Percentiles rank a stretch among this genome's conserved stretches.
phyloP scores from a whole-genome alignment of 2,888 invertebrate species.

The Conops quadrifasciatus region DNA sequence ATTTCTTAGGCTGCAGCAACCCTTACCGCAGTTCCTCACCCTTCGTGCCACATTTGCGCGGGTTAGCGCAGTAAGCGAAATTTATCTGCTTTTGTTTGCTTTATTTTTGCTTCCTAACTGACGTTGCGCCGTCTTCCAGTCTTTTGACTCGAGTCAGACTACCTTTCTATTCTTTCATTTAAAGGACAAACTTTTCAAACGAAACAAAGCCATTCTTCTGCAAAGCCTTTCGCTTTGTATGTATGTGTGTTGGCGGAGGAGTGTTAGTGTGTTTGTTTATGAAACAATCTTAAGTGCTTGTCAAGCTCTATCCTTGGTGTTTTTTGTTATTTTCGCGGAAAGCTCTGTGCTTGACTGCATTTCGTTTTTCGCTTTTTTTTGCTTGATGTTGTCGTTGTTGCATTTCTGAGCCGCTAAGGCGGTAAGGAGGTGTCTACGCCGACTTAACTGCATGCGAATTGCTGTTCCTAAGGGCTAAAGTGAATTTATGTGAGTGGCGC shows the following conservation, averaged over 20 bases:
- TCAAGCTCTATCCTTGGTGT: slow-evolving; percentile 50
- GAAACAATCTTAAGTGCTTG: slow-evolving; percentile 57
- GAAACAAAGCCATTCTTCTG: slow-evolving; percentile 59
- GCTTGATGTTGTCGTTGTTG: slow-evolving; percentile 34
- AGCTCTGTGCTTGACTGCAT: slow-evolving; percentile 34
- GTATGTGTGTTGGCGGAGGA: slow-evolving; percentile 23
- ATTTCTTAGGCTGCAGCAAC: no score
- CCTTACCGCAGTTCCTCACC: no score
- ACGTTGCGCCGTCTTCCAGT: not conserved
- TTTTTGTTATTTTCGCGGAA: slow-evolving; percentile 35
- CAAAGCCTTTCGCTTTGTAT: slow-evolving; percentile 15
- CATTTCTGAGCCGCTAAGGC: not conserved
- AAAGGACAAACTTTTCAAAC: slow-evolving; percentile 27
- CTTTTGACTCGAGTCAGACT: slow-evolving; percentile 4
- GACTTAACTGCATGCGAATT: slow-evolving; percentile 47
- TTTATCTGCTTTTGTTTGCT: slow-evolving; percentile 60
- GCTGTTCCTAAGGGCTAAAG: slow-evolving; percentile 38
- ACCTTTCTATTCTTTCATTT: slow-evolving; percentile 1
- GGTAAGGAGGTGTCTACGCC: not conserved
- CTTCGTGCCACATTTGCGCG: no score
- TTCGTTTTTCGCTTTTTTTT: slow-evolving; percentile 28
- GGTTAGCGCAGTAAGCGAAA: no score
- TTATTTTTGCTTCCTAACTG: slow-evolving; percentile 45
- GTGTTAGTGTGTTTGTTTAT: slow-evolving; percentile 37
- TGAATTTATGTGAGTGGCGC: slow-evolving; percentile 31